These are phyloP conservation scores for Drosophila sp. DNA, from an alignment of 1,140 invertebrate species.

Conservation along the genomic window DNA sequence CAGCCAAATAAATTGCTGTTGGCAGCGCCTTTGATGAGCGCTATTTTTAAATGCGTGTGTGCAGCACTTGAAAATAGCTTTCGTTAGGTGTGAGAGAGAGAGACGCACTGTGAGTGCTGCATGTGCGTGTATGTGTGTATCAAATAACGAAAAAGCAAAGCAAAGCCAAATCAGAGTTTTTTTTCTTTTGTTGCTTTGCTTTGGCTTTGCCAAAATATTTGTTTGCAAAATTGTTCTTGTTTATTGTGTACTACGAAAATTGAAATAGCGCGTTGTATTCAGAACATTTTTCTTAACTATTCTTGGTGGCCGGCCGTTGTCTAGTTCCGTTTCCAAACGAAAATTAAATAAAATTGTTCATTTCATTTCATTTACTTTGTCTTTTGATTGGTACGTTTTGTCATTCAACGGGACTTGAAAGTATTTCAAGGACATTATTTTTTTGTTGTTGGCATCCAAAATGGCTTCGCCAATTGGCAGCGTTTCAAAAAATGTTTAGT, in stretches of 20 bases:
- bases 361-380: constrained; percentile 36
- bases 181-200: constrained; percentile 19
- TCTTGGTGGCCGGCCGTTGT: constrained; percentile 31
- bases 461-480: constrained; percentile 58
- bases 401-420: constrained; percentile 38
- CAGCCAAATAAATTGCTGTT: constrained; percentile 48
- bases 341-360: constrained; percentile 47
- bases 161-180: constrained; percentile 47
- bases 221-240: constrained; percentile 42
- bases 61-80: constrained; percentile 58
- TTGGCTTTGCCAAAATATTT: constrained; percentile 65
- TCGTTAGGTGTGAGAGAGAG: constrained; percentile 52
- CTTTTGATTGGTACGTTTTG: constrained; percentile 47
- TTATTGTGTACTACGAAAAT: constrained; percentile 30
- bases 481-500: constrained; percentile 52
- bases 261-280: constrained; percentile 51
- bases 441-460: constrained; percentile 3
- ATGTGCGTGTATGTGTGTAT: constrained; percentile 45
- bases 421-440: constrained; percentile 73
- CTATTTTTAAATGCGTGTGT: constrained; percentile 72
- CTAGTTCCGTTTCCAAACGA: constrained; percentile 63
- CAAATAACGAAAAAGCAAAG: constrained; percentile 70
- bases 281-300: constrained; percentile 56
- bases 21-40: constrained; percentile 64
- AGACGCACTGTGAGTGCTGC: constrained; percentile 37